These are phyloP conservation scores for Acronicta leporina DNA, from an alignment of 2,888 invertebrate species.

Conservation along the genomic window DNA sequence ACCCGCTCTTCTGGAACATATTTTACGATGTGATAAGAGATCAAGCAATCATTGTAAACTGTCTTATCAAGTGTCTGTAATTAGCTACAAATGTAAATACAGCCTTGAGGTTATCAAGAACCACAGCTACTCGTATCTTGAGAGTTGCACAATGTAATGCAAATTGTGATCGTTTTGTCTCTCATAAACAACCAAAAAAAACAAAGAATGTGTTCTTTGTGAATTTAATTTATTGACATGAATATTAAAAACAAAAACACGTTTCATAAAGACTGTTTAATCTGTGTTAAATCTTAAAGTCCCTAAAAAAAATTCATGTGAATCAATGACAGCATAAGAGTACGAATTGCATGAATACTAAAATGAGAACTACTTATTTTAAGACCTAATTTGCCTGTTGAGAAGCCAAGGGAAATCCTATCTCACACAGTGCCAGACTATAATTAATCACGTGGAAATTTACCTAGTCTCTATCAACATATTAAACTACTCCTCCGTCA, in stretches of 20 bases:
- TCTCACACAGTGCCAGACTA: conserved; percentile 10
- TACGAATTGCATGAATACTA: no score
- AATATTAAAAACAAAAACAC: no score
- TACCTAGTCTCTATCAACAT: conserved; percentile 32
- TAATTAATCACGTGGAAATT: conserved; percentile 38
- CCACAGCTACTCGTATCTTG: background rate
- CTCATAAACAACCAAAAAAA: background rate
- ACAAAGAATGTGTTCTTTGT: background rate
- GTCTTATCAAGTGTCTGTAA: conserved; percentile 10
- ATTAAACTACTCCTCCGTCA: conserved; percentile 28
- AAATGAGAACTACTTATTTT: no score
- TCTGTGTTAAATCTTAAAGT: no score
- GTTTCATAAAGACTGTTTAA: no score
- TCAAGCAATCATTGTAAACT: conserved; percentile 6
- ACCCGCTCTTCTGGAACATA: no score
- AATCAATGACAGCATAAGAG: no score
- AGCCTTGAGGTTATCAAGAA: background rate
- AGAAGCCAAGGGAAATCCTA: conserved; percentile 6
- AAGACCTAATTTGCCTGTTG: background rate
- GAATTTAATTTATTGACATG: no score
- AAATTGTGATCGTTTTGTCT: background rate
- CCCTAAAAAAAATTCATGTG: no score
- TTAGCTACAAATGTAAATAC: conserved; percentile 15
- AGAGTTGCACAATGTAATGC: background rate
- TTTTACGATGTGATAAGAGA: conserved; percentile 8